These are phyloP conservation scores for Troglohyphantes excavatus DNA, from an alignment of 2,888 invertebrate species.

Conservation along the genomic window DNA sequence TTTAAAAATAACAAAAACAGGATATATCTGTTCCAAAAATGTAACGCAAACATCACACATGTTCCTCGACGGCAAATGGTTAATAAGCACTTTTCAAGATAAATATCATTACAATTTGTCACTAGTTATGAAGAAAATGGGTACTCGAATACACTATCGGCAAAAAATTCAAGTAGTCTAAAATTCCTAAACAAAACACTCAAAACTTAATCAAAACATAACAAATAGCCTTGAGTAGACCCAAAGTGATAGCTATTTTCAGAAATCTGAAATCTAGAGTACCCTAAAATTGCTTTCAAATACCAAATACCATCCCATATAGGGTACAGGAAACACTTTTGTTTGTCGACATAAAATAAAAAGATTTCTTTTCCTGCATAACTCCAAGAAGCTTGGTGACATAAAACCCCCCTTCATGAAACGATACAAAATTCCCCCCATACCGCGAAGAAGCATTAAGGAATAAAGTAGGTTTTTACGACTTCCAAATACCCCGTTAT, in stretches of 20 bases:
- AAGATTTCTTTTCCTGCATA: constrained; percentile 14
- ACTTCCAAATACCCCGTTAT: constrained; percentile 20
- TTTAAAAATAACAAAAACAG: no score
- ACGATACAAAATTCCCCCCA: constrained; percentile 45
- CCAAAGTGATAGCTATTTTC: not conserved
- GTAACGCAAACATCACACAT: no score
- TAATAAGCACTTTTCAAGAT: no score
- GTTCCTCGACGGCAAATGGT: no score
- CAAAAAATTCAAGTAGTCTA: no score
- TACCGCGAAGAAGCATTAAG: constrained; percentile 44
- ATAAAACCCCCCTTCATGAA: constrained; percentile 43
- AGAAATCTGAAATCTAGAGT: constrained; percentile 7
- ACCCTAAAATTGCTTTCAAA: constrained; percentile 3
- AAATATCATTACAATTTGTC: no score
- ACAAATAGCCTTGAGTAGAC: not conserved
- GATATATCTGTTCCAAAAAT: no score
- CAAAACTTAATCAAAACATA: not conserved
- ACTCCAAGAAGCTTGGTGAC: constrained; percentile 3
- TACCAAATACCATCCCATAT: not conserved
- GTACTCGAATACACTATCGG: no score
- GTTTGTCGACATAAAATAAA: constrained; percentile 51
- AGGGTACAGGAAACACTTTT: constrained; percentile 31
- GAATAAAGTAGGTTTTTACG: constrained; percentile 64
- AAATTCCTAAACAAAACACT: not conserved
- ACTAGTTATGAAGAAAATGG: no score